Evolutionary conservation across 2,888 invertebrate species (phyloP), one percentile per base, ranked within the genome.

Genomic region (Agrotis clavis): DNA sequence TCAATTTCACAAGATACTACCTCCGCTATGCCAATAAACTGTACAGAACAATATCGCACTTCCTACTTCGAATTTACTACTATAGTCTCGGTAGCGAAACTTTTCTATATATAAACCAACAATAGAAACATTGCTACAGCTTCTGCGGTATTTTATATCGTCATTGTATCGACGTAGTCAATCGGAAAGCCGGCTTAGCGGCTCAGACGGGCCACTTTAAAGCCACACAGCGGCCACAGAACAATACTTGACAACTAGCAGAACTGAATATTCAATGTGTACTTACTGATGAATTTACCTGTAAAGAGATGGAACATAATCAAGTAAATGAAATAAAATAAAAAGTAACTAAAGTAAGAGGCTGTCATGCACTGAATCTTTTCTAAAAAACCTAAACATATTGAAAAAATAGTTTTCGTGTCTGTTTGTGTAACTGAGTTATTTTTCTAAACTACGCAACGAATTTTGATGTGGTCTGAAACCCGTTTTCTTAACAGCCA

Each of bases 151-250:
- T 71, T 85, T 83, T 81, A 84, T 80, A 85, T 86, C 72, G 79
- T 79, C 84, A 86, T 86, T 84, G 84, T 77, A 77, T 75, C 77
- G 79, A 82, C 72, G 86, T 86, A 84, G 74, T 86, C 84, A 84
- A 84, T 86, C 84, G 86, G 79, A 81, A 85, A 84, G 86, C 84
- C 84, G 84, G 86, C 81, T 79, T 85, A 85, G 74, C 82, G 77
- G 83, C 79, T 84, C 79, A 84, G 77, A 72, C 86, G 77, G 57
- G 75, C 84, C 74, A 82, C 82, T 82, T 74, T 70, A 78, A 74
- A 74, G 82, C 84, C 83, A 83, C 81, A 75, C 68, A 21, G 69
- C 72, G 69, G 62, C 72, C 74, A 82, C 71, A 74, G 74, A 74
- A 48, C 74, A 84, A 82, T 41, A 77, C 67, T 69, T 61, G 57